These are phyloP conservation scores for Pammene fasciana DNA, from an alignment of 2,888 invertebrate genomes.

Conservation along the genomic window DNA sequence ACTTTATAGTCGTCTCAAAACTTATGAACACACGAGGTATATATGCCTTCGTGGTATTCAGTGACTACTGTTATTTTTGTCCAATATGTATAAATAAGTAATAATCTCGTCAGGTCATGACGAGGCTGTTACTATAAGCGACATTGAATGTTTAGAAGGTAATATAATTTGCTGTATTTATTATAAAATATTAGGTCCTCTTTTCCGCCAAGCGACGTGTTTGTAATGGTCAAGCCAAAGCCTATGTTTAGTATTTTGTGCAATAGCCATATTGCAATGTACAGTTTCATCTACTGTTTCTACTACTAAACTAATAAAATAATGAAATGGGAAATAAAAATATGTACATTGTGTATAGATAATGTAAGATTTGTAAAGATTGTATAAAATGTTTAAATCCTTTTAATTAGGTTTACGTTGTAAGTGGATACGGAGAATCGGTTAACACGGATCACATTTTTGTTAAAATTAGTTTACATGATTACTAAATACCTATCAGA, in stretches of 20 bases:
- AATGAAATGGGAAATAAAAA: constrained; percentile 63
- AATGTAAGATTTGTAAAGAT: constrained; percentile 66
- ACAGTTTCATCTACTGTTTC: constrained; percentile 72
- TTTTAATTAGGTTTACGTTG: constrained; percentile 57
- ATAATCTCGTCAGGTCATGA: background rate
- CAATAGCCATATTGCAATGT: constrained; percentile 81
- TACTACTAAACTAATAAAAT: constrained; percentile 61
- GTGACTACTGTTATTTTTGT: constrained; percentile 3
- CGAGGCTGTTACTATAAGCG: constrained; percentile 46
- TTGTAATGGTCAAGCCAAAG: constrained; percentile 81
- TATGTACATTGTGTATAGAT: constrained; percentile 80
- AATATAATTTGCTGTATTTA: constrained; percentile 40
- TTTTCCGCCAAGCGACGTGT: constrained; percentile 63
- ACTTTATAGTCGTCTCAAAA: too few relatives aligned
- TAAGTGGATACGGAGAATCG: constrained; percentile 57
- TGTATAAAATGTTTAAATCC: constrained; percentile 67
- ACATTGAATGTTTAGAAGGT: constrained; percentile 56
- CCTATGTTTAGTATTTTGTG: constrained; percentile 80
- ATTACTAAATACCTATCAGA: constrained; percentile 16
- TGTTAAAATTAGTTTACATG: constrained; percentile 15
- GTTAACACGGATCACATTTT: constrained; percentile 58
- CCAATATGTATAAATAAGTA: background rate
- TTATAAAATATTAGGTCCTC: constrained; percentile 53
- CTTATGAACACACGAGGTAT: too few relatives aligned
- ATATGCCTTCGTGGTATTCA: too few relatives aligned